phyloP scores from a whole-genome alignment of 2,888 invertebrate species.

The Agrilus cyanescens region DNA sequence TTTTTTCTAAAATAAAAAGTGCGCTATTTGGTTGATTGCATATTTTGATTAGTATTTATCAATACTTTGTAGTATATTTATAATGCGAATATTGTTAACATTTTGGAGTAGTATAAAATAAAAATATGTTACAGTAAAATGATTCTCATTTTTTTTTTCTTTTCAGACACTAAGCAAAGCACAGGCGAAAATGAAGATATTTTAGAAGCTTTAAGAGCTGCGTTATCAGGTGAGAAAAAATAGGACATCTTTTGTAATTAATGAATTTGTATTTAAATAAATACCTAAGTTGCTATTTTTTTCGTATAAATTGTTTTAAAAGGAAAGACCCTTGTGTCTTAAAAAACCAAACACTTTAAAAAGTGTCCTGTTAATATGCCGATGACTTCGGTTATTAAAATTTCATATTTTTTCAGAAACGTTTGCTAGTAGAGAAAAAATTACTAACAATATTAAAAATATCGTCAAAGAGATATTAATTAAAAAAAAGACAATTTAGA shows the following conservation, averaged over 20 bases:
- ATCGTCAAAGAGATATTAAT: neutral
- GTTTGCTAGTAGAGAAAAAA: constrained; percentile 28
- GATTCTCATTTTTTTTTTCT: constrained; percentile 11
- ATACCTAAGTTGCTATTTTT: no score
- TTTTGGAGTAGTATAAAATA: neutral
- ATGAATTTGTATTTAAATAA: constrained; percentile 1
- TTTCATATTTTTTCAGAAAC: constrained; percentile 1
- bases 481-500: no score
- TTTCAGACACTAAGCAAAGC: constrained; percentile 52
- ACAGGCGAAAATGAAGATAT: constrained; percentile 45
- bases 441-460: constrained; percentile 11
- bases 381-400: neutral
- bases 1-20: constrained; percentile 46
- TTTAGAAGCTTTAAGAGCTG: constrained; percentile 49
- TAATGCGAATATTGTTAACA: neutral
- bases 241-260: constrained; percentile 5
- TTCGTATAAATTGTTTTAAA: no score
- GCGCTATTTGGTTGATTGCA: constrained; percentile 44
- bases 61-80: constrained; percentile 2
- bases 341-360: no score
- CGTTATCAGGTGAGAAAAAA: constrained; percentile 39
- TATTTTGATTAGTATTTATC: constrained; percentile 2
- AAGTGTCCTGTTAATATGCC: no score
- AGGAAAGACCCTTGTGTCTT: no score
- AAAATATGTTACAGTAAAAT: constrained; percentile 2